These are phyloP conservation scores for Nasonia longicornis DNA, from an alignment of 1,140 invertebrate genomes.

Conservation along the genomic window DNA sequence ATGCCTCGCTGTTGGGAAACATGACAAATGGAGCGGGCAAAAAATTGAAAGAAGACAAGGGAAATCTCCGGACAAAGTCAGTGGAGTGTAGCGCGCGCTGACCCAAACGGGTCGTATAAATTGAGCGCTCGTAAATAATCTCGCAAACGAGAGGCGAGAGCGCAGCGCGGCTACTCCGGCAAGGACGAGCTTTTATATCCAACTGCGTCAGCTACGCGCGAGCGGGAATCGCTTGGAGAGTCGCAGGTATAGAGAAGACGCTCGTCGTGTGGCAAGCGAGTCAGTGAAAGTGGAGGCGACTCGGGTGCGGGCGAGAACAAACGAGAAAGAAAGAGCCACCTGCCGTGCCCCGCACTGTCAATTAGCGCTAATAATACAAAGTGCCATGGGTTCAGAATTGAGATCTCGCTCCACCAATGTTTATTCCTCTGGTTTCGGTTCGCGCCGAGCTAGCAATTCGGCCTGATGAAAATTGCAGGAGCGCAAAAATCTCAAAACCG, in stretches of 20 bases:
- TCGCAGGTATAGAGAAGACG: conserved; percentile 10
- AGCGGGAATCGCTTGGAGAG: neutral
- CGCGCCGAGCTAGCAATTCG: too few relatives aligned
- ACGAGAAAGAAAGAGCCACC: neutral
- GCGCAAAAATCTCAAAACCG: neutral
- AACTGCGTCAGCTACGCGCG: neutral
- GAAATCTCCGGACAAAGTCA: conserved; percentile 26
- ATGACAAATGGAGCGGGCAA: conserved; percentile 48
- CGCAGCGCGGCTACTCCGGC: neutral
- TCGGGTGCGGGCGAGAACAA: neutral
- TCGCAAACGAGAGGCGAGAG: conserved; percentile 35
- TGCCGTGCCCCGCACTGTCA: conserved; percentile 22
- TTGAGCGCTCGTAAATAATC: conserved; percentile 63
- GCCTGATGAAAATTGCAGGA: neutral
- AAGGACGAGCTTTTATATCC: conserved; percentile 31
- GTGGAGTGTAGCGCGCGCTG: conserved; percentile 47
- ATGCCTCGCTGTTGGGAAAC: conserved; percentile 48
- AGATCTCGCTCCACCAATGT: too few relatives aligned
- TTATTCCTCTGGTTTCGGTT: too few relatives aligned
- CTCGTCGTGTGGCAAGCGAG: neutral
- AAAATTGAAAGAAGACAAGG: conserved; percentile 30
- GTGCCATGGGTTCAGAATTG: too few relatives aligned
- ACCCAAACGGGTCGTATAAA: conserved; percentile 54
- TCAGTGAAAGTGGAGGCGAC: conserved; percentile 44
- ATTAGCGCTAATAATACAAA: neutral